Percentiles rank a stretch among this genome's conserved stretches.
Evolutionary conservation across 2,888 invertebrate genomes (phyloP).

Genomic region (Chironomus tentans): DNA sequence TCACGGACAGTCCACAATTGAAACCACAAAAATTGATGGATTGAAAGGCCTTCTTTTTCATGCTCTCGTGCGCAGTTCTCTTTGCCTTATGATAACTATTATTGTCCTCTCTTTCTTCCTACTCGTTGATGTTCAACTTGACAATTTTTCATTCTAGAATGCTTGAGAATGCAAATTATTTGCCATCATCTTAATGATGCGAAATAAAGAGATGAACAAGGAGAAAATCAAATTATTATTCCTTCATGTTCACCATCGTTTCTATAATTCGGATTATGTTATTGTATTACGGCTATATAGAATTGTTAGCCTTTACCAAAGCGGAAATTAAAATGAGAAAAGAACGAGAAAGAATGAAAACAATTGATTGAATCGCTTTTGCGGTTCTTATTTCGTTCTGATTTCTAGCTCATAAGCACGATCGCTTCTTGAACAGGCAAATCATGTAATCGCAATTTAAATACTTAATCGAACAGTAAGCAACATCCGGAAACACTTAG

Average conservation of each 20-base stretch:
- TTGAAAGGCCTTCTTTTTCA: background rate
- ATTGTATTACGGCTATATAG: background rate
- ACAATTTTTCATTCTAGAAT: background rate
- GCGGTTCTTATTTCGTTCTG: too few species aligned
- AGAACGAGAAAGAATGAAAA: background rate
- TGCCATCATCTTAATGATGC: conserved; percentile 1
- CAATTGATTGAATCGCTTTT: too few species aligned
- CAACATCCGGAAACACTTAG: background rate
- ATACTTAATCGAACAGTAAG: background rate
- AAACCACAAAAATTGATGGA: background rate
- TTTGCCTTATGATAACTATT: background rate
- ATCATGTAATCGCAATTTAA: background rate
- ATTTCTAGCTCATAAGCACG: too few species aligned
- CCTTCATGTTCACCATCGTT: too few species aligned
- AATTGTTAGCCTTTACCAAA: background rate
- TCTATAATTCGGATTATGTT: too few species aligned
- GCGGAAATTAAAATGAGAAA: background rate
- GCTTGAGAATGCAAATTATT: background rate
- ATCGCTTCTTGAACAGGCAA: background rate
- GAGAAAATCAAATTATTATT: background rate
- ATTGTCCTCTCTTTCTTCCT: background rate
- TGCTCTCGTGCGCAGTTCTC: background rate
- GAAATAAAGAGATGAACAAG: background rate
- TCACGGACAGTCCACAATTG: background rate
- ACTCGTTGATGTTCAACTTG: background rate